A percentile compares a stretch with the other conserved stretches of the same genome.
Conservation (phyloP, 1,140 invertebrate species). For the Pseudomyrmex sp. region DNA sequence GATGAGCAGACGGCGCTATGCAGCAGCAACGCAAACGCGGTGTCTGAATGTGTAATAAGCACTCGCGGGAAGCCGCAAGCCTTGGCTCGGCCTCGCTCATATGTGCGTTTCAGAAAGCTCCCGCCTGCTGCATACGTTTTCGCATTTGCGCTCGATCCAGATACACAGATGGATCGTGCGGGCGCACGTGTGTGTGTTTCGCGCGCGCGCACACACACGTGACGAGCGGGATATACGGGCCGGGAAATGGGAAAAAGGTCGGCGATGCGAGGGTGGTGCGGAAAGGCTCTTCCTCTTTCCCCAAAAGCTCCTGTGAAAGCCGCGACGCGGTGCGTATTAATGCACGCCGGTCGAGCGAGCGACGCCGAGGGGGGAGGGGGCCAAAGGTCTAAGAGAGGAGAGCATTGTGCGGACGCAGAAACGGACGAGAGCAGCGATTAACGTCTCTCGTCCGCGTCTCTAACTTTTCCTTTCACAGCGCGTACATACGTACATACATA, state of each 20-base stretch:
- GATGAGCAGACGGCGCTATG: slow-evolving; percentile 18
- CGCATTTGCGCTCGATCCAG: slow-evolving; percentile 12
- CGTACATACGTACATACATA: too few species aligned
- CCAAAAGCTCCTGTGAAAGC: slow-evolving; percentile 6
- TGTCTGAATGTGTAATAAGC: slow-evolving; percentile 53
- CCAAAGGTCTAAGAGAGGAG: slow-evolving; percentile 15
- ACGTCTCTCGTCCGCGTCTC: slow-evolving; percentile 32
- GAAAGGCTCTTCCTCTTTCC: slow-evolving; percentile 5
- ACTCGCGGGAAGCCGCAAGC: slow-evolving; percentile 39
- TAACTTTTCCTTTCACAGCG: slow-evolving; percentile 51
- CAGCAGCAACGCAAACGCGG: slow-evolving; percentile 13
- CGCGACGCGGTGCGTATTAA: slow-evolving; percentile 40
- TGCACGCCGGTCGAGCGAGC: slow-evolving; percentile 19
- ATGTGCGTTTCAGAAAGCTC: slow-evolving; percentile 28
- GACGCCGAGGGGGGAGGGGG: slow-evolving; percentile 3
- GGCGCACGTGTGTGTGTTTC: too few species aligned
- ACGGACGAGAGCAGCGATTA: slow-evolving; percentile 40
- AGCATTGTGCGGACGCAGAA: slow-evolving; percentile 17
- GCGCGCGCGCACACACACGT: not conserved
- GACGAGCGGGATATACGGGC: not conserved
- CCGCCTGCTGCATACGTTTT: not conserved
- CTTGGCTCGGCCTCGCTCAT: slow-evolving; percentile 1
- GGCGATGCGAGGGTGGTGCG: not conserved
- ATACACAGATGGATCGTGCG: slow-evolving; percentile 7
- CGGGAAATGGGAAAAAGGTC: slow-evolving; percentile 26